Evolutionary conservation across 2,888 invertebrate genomes (phyloP), one percentile per base, ranked within the genome.

Genomic region (Listrodromus nycthemerus): DNA sequence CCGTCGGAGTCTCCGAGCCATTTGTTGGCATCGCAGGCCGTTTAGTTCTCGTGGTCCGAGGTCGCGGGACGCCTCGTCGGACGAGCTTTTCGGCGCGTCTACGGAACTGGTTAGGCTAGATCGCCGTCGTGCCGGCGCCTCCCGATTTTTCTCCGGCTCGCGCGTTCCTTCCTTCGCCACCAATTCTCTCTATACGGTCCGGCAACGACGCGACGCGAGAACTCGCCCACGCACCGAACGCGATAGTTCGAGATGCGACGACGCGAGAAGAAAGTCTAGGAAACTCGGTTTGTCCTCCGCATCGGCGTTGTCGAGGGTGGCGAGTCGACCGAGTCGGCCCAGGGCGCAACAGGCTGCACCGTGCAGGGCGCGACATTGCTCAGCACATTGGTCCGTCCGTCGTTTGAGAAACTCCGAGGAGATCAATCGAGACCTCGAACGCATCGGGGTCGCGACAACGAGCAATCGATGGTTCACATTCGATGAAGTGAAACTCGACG

Each of bases 271-370:
- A 50, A 37, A 66, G 50, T n/a, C 65, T 77, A 78, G 82, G 3
- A 66, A 66, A 81, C 63, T 71, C 37, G 41, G 75, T n/a, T 27
- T 55, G 58, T 50, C 76, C 48, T 66, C 19, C 27, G 37, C 82
- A 55, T 77, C 77, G 52, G 41, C 65, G 33, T 66, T 13, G 55
- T 52, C 55, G 55, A 21, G 21, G n/a, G 61, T 65, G 77, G 55
- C 21, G 63, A n/a, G 37, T 61, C 33, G 69, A 63, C 69, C n/a
- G 10, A 50, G 71, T 45, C 45, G 55, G 37, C 30, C 13, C 65
- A 55, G 19, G 61, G 74, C 66, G 80, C 80, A 80, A 80, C 80
- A 80, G 80, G 80, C 80, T 80, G 79, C 65, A 55, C 30, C 41
- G 52, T 66, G 76, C 66, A 65, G 21, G 30, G 55, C 55, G 10